Evolutionary conservation across 2,113 vertebrate genomes (phyloP).

Genomic region (Charadrius vociferus): DNA sequence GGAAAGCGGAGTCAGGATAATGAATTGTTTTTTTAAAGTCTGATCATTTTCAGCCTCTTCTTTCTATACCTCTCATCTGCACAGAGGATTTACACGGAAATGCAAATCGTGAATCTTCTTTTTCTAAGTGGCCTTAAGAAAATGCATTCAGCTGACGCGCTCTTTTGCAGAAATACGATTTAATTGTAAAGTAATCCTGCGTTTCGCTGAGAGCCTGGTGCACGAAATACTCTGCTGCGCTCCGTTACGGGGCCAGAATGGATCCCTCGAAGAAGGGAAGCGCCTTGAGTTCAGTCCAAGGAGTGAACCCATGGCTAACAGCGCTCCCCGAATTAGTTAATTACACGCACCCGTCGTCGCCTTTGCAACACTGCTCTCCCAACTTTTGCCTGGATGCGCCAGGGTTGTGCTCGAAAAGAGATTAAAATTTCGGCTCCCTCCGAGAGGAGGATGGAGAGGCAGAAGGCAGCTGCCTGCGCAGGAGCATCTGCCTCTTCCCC

Average conservation of each 20-base stretch:
- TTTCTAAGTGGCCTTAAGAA: slow-evolving; percentile 4
- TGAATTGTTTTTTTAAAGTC: slow-evolving; percentile 68
- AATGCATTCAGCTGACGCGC: not conserved
- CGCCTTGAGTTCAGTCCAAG: not conserved
- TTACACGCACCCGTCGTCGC: slow-evolving; percentile 13
- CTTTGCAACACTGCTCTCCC: slow-evolving; percentile 18
- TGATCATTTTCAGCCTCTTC: slow-evolving; percentile 64
- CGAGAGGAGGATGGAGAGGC: not conserved
- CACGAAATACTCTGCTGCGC: not conserved
- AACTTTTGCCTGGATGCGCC: slow-evolving; percentile 9
- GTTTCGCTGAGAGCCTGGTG: not conserved
- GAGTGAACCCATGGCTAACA: slow-evolving; percentile 32
- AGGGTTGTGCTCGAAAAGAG: not conserved
- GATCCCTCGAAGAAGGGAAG: slow-evolving; percentile 22
- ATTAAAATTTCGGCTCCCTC: not conserved
- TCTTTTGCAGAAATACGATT: not conserved
- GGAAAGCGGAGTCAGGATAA: slow-evolving; percentile 72
- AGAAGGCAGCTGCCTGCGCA: too few relatives aligned
- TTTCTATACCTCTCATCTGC: slow-evolving; percentile 1
- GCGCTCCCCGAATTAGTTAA: slow-evolving; percentile 47
- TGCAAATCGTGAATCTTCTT: not conserved
- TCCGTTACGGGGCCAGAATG: slow-evolving; percentile 27
- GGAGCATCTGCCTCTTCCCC: not conserved
- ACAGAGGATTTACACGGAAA: not conserved
- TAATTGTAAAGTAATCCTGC: slow-evolving; percentile 22